A percentile compares a stretch with the other conserved stretches of the same genome.
Conservation (phyloP, 2,888 invertebrate species). For the Byasa hedistus region DNA sequence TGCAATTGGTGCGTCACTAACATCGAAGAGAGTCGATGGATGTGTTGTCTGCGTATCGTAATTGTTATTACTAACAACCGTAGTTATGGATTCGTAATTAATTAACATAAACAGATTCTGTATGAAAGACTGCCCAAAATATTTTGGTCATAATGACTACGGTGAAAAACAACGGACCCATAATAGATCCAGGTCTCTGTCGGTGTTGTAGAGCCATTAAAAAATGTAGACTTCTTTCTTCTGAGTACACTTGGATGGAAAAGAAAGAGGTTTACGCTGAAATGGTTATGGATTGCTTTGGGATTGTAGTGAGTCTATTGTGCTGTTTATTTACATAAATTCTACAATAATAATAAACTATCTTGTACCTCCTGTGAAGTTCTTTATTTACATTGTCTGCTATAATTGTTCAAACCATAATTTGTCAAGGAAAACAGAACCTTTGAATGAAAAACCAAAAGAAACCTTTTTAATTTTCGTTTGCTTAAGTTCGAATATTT, state of each 20-base stretch:
- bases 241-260: conserved; percentile 71
- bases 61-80: conserved; percentile 18
- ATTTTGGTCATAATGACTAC: conserved; percentile 50
- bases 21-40: not conserved
- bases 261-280: conserved; percentile 70
- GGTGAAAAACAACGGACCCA: conserved; percentile 61
- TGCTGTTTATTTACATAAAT: not conserved
- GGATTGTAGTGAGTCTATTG: conserved; percentile 58
- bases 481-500: too few species aligned
- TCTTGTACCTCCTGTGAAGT: not conserved
- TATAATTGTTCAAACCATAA: too few species aligned
- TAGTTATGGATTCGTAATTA: conserved; percentile 20
- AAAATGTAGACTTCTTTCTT: conserved; percentile 69
- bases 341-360: too few species aligned
- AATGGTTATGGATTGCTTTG: conserved; percentile 75
- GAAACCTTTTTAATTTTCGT: too few species aligned
- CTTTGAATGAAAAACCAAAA: too few species aligned
- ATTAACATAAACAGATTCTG: conserved; percentile 15
- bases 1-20: not conserved
- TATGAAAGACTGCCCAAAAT: conserved; percentile 17
- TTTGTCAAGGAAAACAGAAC: too few species aligned
- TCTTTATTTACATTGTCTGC: too few species aligned
- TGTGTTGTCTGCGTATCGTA: conserved; percentile 13
- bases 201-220: conserved; percentile 71
- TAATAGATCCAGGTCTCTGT: conserved; percentile 71